Base-by-base conservation (phyloP, 2,797 vertebrate genomes). In the Mycteria americana region DNA sequence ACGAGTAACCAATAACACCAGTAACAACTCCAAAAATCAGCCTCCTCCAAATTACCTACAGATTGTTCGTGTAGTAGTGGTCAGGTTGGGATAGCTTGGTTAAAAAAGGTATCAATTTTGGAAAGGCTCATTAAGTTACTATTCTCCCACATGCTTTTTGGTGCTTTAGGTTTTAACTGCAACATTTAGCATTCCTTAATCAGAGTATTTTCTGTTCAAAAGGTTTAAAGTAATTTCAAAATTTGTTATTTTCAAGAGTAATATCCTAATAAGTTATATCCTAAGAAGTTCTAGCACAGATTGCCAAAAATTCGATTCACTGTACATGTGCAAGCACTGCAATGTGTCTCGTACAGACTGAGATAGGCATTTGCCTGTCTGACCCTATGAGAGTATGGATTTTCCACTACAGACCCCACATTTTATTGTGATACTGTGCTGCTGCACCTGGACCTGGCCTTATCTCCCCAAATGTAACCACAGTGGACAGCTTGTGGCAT, bases 261-360 rank as follows among this genome's bases (percentile, higher is more conserved):
- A 22, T 13, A 80, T 3, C 48, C 78, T 50, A 65, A 51, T 3
- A 27, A 51, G 27, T 67, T 56, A 17, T 11, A 79, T 13, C 19
- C 31, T 21, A 37, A 37, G 24, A 59, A 17, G 18, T 46, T 77
- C 31, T 30, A 62, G 48, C 30, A 82, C 18, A 31, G 41, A 54
- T 16, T n/a, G 39, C 3, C 60, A 46, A 18, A 65, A 88, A 69
- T 33, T 69, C 54, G 45, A 18, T 28, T 57, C 24, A 18, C 0
- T 64, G 56, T 21, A 35, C n/a, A 39, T 0, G 0, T 35, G 30
- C 21, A 56, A 81, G 46, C 41, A 50, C 14, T 18, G n/a, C 35
- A 56, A 28, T 1, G 5, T 27, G 62, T 51, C 46, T 27, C 39
- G 12, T 10, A n/a, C 18, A 69, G 62, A 14, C 1, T 7, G 18